Conservation (phyloP, 2,113 vertebrate genomes). For the Tetraodon nigroviridis region DNA sequence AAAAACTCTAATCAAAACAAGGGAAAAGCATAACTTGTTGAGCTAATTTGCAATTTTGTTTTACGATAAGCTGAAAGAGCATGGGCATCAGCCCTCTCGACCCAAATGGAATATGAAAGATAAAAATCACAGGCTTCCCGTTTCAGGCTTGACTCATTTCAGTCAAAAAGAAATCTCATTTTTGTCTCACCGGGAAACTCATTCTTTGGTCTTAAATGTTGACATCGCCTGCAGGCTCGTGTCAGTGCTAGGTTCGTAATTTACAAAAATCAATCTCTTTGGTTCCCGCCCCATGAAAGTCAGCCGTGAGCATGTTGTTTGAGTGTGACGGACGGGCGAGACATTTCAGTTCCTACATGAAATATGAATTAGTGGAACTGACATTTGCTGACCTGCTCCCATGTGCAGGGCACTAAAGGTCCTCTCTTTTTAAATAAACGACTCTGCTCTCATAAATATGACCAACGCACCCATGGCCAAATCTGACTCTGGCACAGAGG, state of each 20-base stretch:
- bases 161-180: slow-evolving; percentile 62
- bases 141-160: slow-evolving; percentile 64
- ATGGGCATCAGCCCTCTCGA: slow-evolving; percentile 51
- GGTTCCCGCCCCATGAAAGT: slow-evolving; percentile 46
- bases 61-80: slow-evolving; percentile 47
- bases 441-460: slow-evolving; percentile 66
- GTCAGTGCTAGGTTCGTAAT: slow-evolving; percentile 66
- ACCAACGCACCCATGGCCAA: slow-evolving; percentile 61
- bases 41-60: slow-evolving; percentile 57
- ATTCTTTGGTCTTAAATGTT: slow-evolving; percentile 59
- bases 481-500: slow-evolving; percentile 34
- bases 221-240: slow-evolving; percentile 59
- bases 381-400: slow-evolving; percentile 70
- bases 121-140: slow-evolving; percentile 47
- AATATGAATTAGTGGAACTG: slow-evolving; percentile 58
- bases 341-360: slow-evolving; percentile 61
- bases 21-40: slow-evolving; percentile 48
- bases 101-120: slow-evolving; percentile 59
- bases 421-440: slow-evolving; percentile 60
- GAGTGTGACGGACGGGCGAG: slow-evolving; percentile 54
- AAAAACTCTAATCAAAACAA: slow-evolving; percentile 66
- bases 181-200: slow-evolving; percentile 49
- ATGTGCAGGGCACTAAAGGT: slow-evolving; percentile 64
- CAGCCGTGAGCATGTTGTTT: slow-evolving; percentile 53
- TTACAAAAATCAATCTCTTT: slow-evolving; percentile 31